phyloP scores from a whole-genome alignment of 2,888 invertebrate species.

The Theodoxus fluviatilis region DNA sequence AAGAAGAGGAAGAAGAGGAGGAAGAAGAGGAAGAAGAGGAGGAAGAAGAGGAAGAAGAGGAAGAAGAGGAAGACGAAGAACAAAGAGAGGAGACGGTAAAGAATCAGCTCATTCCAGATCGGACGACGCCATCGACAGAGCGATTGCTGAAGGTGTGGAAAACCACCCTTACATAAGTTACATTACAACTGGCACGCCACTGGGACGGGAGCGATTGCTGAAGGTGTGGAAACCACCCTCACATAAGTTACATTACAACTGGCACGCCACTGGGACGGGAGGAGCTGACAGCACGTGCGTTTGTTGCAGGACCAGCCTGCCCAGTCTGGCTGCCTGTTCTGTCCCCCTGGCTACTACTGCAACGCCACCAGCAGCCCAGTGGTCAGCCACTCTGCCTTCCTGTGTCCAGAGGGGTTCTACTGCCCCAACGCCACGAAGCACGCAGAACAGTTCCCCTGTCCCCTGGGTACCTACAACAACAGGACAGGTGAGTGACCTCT shows the following conservation, averaged over 20 bases:
- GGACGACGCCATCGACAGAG: too few relatives aligned
- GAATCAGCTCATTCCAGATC: too few relatives aligned
- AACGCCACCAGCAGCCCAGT: slow-evolving; percentile 60
- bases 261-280: not conserved
- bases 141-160: not conserved
- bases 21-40: too few relatives aligned
- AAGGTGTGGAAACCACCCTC: not conserved
- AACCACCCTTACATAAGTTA: not conserved
- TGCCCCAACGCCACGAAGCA: slow-evolving; percentile 59
- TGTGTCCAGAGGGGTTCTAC: slow-evolving; percentile 61
- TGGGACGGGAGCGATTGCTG: too few relatives aligned
- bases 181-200: not conserved
- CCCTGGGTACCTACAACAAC: slow-evolving; percentile 60
- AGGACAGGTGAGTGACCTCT: slow-evolving; percentile 57
- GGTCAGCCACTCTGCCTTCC: slow-evolving; percentile 43
- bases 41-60: too few relatives aligned
- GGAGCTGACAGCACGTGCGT: too few relatives aligned
- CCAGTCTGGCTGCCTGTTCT: slow-evolving; percentile 44
- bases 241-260: not conserved
- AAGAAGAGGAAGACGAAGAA: too few relatives aligned
- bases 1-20: too few relatives aligned
- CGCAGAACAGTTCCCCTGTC: slow-evolving; percentile 56
- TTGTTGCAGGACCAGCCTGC: slow-evolving; percentile 41
- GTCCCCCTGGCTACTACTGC: slow-evolving; percentile 58
- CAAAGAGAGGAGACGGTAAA: too few relatives aligned